Base-by-base conservation (phyloP, 2,888 invertebrate species). In the Hypena proboscidalis region DNA sequence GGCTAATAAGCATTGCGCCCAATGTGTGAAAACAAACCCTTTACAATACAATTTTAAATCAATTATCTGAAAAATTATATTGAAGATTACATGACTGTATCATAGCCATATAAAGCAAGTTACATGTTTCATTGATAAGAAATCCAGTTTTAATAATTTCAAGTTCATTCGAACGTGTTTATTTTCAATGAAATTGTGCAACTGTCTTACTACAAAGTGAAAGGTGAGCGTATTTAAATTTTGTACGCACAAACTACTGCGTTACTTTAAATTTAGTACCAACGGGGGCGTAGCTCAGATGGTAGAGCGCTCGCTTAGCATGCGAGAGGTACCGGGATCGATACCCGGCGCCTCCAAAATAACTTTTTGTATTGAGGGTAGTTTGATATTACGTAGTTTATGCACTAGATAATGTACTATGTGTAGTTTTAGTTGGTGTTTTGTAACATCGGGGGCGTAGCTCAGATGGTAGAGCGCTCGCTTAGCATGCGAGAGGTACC, bases 301-400 rank as follows among this genome's bases (percentile, higher is more conserved):
- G 91, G 91, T 91, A 91, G 90, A 91, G 91, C 90, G 91, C 90
- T 91, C 91, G 90, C 90, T 91, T 90, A 91, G 90, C 89, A 90
- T 90, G 90, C 80, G 90, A 90, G 90, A 90, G 88, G 90, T 90
- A 90, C 90, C 88, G 90, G 91, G 90, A 90, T 91, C 90, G 90
- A 90, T 90, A 88, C 90, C 90, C 90, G 88, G 90, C 87, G 87
- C 88, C 86, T 88, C 89, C 88, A 89, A 23, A 8, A 0, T 7
- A 19, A 9, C 23, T 47, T 41, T 32, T 14, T 19, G 7, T n/a
- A 1, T 15, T 29, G 11, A 11, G 14, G 14, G 27, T 27, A 21
- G 21, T 7, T 30, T 26, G 14, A 3, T 26, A 21, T 27, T 33
- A 37, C 29, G 8, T 30, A 6, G 15, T 37, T 36, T 29, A 7